Evolutionary conservation across 2,888 invertebrate genomes (phyloP), one percentile per base, ranked within the genome.

Genomic region (Cylloceria caligata): DNA sequence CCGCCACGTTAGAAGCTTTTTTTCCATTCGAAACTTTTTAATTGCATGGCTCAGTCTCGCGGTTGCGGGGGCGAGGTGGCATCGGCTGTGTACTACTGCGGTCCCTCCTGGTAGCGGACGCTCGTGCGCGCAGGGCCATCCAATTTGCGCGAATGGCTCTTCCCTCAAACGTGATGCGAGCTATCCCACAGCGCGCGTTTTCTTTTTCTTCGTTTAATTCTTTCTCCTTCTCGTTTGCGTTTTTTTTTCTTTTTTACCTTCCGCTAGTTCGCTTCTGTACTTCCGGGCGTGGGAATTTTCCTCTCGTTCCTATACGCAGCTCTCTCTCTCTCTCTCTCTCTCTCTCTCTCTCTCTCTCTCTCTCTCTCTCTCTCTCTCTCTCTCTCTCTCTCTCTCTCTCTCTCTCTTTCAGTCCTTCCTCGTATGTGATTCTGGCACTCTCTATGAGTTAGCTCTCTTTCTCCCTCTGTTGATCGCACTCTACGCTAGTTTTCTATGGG

Each of bases 81-180:
- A 52, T 34, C 68, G 49, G 34, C 52, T 21, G 49, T 11, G 49
- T 30, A 36, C 52, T 24, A 19, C 30, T 45, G 71, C 57, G 30
- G 34, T 36, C 60, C 55, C 47, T 19, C 49, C 62, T 34, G 21
- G 55, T 24, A 13, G 42, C 27, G 16, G 39, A 16, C 21, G 71
- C 55, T 39, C 79, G 16, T 16, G 79, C 85, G 80, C 72, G 83
- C 88, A 83, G 87, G 88, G 85, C 89, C 88, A 90, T 91, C 91
- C 91, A 91, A 91, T 92, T 91, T 90, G 89, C 88, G 86, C 89
- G 88, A 90, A 90, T 90, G 87, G 89, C 86, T 88, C 89, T 87
- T 88, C 87, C 77, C 87, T 87, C 88, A 86, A 88, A 89, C 86
- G 88, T 84, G 87, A 86, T 85, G 84, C 85, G 69, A 69, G 34